These are phyloP conservation scores for Lethenteron camtschaticum DNA, from an alignment of 2,113 vertebrate species.

Conservation along the genomic window DNA sequence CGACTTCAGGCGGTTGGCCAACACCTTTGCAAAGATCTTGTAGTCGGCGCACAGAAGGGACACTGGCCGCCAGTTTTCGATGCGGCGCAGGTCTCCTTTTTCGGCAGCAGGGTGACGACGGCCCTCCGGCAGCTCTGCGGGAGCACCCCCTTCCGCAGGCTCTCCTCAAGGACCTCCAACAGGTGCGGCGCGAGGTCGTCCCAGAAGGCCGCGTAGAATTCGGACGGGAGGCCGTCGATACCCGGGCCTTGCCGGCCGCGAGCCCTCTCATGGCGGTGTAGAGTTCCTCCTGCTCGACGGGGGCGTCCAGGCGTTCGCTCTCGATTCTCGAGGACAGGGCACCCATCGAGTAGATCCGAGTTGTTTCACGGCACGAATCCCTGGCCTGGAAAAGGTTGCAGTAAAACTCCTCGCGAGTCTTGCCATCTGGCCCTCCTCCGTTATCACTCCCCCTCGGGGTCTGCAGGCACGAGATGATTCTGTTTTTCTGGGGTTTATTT, in stretches of 20 bases:
- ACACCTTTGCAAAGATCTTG: neutral
- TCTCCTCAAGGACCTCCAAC: neutral
- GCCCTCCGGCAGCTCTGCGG: slow-evolving; percentile 5
- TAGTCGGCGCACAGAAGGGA: too few species aligned
- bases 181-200: neutral
- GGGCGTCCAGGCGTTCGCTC: neutral
- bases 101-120: slow-evolving; percentile 1
- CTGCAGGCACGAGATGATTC: too few species aligned
- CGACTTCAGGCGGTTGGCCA: neutral
- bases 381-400: too few species aligned
- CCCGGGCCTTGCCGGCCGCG: neutral
- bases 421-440: too few species aligned
- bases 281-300: neutral
- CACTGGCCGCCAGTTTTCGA: neutral
- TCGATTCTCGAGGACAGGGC: too few species aligned
- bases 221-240: neutral
- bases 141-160: too few species aligned
- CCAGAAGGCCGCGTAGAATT: neutral
- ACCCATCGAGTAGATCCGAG: too few species aligned
- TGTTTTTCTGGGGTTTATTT: too few species aligned
- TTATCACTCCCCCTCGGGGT: too few species aligned
- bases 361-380: too few species aligned
- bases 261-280: neutral
- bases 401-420: too few species aligned
- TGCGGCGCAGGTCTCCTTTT: neutral